Evolutionary conservation across 1,140 invertebrate species (phyloP).

Genomic region (Platyscapa corneri): DNA sequence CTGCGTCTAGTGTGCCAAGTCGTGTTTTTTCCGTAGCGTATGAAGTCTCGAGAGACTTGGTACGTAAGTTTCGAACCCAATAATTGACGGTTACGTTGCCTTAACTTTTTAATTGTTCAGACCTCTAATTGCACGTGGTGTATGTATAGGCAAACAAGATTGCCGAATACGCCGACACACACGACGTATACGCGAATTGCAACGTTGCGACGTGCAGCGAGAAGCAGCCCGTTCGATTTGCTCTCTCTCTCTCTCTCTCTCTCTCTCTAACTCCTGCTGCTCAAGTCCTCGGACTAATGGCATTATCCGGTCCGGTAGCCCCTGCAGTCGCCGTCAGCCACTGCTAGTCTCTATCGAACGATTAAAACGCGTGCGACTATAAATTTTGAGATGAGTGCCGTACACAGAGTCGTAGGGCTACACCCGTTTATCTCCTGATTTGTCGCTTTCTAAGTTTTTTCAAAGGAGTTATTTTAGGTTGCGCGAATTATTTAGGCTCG

Average conservation of each 20-base stretch:
- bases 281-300: conserved; percentile 65
- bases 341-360: conserved; percentile 62
- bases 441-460: neutral
- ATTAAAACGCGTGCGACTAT: conserved; percentile 60
- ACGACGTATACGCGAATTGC: neutral
- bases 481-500: neutral
- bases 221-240: neutral
- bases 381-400: conserved; percentile 7
- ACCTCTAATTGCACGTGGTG: conserved; percentile 1
- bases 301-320: conserved; percentile 72
- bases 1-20: neutral
- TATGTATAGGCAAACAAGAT: neutral
- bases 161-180: neutral
- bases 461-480: neutral
- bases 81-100: conserved; percentile 13
- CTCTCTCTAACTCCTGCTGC: conserved; percentile 37
- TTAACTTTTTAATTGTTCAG: conserved; percentile 42
- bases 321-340: conserved; percentile 63
- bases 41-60: neutral
- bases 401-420: conserved; percentile 31
- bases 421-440: neutral
- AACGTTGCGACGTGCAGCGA: neutral
- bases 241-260: conserved; percentile 39
- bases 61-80: conserved; percentile 22
- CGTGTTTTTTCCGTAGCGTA: neutral